Percentiles rank a stretch among this genome's conserved stretches.
These are phyloP conservation scores for Otolemur crassicaudatus DNA, from an alignment of 2,797 vertebrate species.

Conservation along the genomic window DNA sequence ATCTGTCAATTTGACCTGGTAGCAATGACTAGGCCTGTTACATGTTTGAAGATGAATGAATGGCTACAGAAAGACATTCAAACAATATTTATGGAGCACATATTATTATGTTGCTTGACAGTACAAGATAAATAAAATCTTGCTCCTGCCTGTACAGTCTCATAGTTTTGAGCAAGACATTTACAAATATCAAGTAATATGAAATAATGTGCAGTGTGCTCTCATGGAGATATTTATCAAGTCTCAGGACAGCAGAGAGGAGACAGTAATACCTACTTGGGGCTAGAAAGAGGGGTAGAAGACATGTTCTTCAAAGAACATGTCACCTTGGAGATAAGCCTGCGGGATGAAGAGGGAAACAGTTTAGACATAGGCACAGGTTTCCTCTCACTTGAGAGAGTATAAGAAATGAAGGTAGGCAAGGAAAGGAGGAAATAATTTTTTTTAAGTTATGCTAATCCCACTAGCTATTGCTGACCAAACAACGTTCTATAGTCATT, in stretches of 20 bases:
- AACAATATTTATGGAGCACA: background rate
- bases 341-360: background rate
- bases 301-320: background rate
- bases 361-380: background rate
- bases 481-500: background rate
- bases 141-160: background rate
- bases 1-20: background rate
- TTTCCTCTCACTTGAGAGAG: background rate
- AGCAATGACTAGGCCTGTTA: background rate
- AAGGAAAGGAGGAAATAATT: background rate
- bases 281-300: background rate
- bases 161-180: background rate
- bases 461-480: background rate
- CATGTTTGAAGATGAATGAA: background rate
- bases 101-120: background rate
- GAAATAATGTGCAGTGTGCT: background rate
- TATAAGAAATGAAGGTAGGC: background rate
- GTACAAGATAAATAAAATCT: constrained; percentile 2
- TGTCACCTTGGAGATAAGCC: background rate
- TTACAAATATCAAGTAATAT: constrained; percentile 28
- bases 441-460: background rate
- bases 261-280: background rate
- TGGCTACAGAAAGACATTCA: constrained; percentile 37
- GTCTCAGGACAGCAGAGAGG: background rate
- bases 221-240: background rate